These are phyloP conservation scores for Doris montereyensis DNA, from an alignment of 2,888 invertebrate genomes.

Conservation along the genomic window DNA sequence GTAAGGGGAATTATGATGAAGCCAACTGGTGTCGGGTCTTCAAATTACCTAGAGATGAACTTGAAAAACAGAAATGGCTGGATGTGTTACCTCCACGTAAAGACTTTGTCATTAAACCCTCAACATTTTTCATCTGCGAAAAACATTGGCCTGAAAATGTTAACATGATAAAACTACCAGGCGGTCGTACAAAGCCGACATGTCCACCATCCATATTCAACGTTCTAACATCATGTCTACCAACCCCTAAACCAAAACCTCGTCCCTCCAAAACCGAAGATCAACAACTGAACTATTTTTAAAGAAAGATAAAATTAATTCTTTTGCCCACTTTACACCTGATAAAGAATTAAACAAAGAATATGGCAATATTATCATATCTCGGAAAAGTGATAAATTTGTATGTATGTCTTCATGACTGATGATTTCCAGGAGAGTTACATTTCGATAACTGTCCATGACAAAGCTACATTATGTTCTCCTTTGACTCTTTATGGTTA, in stretches of 20 bases:
- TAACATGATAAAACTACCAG: too few relatives aligned
- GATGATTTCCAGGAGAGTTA: too few relatives aligned
- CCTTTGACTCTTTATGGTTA: not conserved
- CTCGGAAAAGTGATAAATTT: not conserved
- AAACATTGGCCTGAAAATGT: too few relatives aligned
- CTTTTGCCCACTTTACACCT: not conserved
- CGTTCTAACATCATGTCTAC: slow-evolving; percentile 6
- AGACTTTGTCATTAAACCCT: too few relatives aligned
- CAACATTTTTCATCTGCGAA: slow-evolving; percentile 1
- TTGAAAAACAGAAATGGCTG: slow-evolving; percentile 16
- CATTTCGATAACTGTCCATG: too few relatives aligned
- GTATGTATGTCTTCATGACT: not conserved
- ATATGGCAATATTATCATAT: not conserved
- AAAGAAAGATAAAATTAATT: not conserved
- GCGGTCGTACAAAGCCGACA: not conserved
- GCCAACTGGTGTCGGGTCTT: not conserved
- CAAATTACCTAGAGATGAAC: not conserved
- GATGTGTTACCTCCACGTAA: not conserved
- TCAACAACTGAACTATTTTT: slow-evolving; percentile 1
- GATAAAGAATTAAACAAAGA: slow-evolving; percentile 6
- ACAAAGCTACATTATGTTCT: not conserved
- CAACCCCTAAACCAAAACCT: not conserved
- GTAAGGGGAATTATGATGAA: not conserved
- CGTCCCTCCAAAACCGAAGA: not conserved
- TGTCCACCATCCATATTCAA: not conserved